Percentiles rank a stretch among this genome's conserved stretches.
Conservation (phyloP, 1,140 invertebrate species). For the Cryptotermes secundus region DNA sequence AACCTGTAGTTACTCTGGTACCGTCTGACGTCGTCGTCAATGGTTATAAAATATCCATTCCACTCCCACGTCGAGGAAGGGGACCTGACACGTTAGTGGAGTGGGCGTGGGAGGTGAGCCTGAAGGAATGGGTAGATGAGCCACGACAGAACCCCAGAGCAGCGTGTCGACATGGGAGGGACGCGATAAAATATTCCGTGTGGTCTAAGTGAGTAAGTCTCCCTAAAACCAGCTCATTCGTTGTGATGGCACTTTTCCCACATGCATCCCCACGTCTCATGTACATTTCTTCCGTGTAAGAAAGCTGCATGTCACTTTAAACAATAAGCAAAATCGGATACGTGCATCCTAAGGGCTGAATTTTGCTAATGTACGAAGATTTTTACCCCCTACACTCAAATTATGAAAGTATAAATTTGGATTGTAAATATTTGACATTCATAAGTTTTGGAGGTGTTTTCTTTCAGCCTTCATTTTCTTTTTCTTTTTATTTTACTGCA, state of each 20-base stretch:
- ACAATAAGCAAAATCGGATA: too few relatives aligned
- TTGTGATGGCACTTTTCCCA: not conserved
- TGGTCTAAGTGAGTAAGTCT: not conserved
- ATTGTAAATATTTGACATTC: too few relatives aligned
- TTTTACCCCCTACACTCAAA: too few relatives aligned
- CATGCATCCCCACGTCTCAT: not conserved
- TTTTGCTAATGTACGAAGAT: too few relatives aligned
- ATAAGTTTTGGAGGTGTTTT: too few relatives aligned
- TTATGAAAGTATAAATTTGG: too few relatives aligned
- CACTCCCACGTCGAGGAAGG: not conserved
- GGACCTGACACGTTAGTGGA: not conserved
- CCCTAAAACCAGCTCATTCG: not conserved
- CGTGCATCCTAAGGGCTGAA: too few relatives aligned
- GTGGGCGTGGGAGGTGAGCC: not conserved
- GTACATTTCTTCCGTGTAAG: not conserved
- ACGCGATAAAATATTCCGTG: conserved; percentile 4
- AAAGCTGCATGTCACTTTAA: not conserved
- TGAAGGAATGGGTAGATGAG: not conserved
- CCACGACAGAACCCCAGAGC: not conserved
- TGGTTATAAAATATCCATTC: conserved; percentile 12
- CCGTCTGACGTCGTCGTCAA: not conserved
- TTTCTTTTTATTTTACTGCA: too few relatives aligned
- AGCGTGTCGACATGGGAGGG: not conserved
- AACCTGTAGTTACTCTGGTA: not conserved
- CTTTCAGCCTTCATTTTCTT: too few relatives aligned